Conservation (phyloP, 2,113 vertebrate species). For the Mastomys natalensis region DNA sequence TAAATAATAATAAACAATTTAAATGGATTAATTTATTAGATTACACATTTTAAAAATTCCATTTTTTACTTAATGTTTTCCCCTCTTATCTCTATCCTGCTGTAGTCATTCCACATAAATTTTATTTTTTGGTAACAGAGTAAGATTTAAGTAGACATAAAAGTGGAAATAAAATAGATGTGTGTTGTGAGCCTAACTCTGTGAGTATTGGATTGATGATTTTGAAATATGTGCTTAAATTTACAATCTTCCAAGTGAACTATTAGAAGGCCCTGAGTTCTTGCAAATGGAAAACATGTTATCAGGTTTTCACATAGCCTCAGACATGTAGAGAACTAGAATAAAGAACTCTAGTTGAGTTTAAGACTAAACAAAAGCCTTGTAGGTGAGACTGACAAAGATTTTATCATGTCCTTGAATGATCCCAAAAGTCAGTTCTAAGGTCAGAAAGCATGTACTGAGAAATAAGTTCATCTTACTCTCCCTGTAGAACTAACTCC, state of each 20-base stretch:
- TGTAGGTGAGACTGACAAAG: not conserved
- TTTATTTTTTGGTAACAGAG: not conserved
- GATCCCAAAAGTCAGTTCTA: not conserved
- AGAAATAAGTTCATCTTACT: not conserved
- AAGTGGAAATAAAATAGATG: not conserved
- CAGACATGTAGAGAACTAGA: not conserved
- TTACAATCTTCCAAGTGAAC: not conserved
- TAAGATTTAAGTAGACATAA: not conserved
- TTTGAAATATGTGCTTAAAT: not conserved
- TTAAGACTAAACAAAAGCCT: conserved; percentile 4
- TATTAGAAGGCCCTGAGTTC: not conserved
- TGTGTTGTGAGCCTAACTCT: not conserved
- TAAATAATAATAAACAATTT: too few species aligned
- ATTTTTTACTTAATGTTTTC: not conserved
- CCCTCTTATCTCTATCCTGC: not conserved
- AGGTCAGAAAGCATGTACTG: not conserved
- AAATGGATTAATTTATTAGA: not conserved
- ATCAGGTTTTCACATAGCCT: not conserved
- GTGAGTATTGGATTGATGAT: not conserved
- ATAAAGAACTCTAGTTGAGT: not conserved
- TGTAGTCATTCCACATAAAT: not conserved
- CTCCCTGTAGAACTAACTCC: not conserved
- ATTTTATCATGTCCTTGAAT: not conserved
- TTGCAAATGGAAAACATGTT: not conserved
- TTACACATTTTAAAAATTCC: not conserved